phyloP scores from a whole-genome alignment of 2,888 invertebrate species.

The Drosophila quasianomalipes region DNA sequence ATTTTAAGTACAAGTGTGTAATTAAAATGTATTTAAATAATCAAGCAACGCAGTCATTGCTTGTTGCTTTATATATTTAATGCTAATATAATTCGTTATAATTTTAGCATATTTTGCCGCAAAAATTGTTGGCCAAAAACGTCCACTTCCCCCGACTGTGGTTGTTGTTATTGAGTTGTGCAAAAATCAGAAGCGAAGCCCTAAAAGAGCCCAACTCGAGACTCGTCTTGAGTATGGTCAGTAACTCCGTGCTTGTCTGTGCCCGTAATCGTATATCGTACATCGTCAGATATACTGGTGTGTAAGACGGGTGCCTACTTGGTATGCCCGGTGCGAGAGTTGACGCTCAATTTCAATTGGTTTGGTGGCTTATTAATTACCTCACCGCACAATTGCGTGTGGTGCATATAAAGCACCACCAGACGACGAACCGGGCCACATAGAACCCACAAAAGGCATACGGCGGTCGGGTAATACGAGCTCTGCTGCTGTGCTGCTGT shows the following conservation, averaged over 20 bases:
- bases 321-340: constrained; percentile 69
- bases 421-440: constrained; percentile 45
- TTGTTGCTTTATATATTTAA: not conserved
- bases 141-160: constrained; percentile 3
- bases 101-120: not conserved
- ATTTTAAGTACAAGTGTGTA: not conserved
- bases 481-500: constrained; percentile 9
- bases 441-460: constrained; percentile 76
- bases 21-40: not conserved
- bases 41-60: not conserved
- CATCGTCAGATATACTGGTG: constrained; percentile 9
- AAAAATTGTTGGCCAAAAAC: constrained; percentile 4
- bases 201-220: constrained; percentile 55
- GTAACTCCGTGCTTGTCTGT: constrained; percentile 45
- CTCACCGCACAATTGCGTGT: constrained; percentile 77
- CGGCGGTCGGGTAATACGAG: constrained; percentile 53
- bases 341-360: constrained; percentile 73
- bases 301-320: constrained; percentile 53
- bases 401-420: constrained; percentile 56
- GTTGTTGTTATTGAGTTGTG: constrained; percentile 27
- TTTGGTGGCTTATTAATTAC: constrained; percentile 76
- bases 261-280: constrained; percentile 28
- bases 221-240: constrained; percentile 77
- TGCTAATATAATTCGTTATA: not conserved
- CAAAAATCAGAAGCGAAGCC: constrained; percentile 51